A percentile compares a stretch with the other conserved stretches of the same genome.
These are phyloP conservation scores for Crypturellus undulatus DNA, from an alignment of 2,113 vertebrate genomes.

Conservation along the genomic window DNA sequence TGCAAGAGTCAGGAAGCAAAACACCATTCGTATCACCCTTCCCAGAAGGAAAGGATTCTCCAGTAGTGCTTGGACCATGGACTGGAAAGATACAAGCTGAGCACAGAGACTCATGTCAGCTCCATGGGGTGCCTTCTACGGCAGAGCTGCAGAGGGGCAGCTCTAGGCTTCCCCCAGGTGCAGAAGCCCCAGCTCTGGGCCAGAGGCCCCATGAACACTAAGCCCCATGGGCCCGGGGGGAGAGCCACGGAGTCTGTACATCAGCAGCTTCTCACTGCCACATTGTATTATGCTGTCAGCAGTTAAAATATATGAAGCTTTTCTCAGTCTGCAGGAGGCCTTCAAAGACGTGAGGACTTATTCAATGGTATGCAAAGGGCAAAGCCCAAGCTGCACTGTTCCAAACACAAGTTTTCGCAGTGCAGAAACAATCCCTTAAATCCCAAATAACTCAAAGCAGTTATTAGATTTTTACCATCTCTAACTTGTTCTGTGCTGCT, in stretches of 20 bases:
- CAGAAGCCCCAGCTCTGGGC: not conserved
- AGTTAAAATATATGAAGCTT: not conserved
- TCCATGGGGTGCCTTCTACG: not conserved
- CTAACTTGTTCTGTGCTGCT: not conserved
- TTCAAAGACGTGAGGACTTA: not conserved
- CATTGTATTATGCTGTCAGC: no score
- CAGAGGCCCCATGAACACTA: not conserved
- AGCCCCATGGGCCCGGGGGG: not conserved
- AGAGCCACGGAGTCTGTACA: not conserved
- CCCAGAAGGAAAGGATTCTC: not conserved
- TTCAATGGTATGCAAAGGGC: not conserved
- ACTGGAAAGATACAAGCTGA: not conserved
- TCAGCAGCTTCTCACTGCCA: not conserved
- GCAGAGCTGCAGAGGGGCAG: not conserved
- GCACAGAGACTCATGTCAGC: not conserved
- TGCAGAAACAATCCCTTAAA: not conserved
- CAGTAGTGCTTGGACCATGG: not conserved
- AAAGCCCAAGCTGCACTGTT: not conserved
- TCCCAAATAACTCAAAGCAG: not conserved
- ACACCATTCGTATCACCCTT: no score
- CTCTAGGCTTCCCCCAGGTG: not conserved
- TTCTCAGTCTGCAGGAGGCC: not conserved
- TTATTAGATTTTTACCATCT: not conserved
- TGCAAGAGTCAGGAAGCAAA: not conserved
- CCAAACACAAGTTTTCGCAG: not conserved